Conservation (phyloP, 1,140 invertebrate genomes). For the Pogonomyrmex californicus region DNA sequence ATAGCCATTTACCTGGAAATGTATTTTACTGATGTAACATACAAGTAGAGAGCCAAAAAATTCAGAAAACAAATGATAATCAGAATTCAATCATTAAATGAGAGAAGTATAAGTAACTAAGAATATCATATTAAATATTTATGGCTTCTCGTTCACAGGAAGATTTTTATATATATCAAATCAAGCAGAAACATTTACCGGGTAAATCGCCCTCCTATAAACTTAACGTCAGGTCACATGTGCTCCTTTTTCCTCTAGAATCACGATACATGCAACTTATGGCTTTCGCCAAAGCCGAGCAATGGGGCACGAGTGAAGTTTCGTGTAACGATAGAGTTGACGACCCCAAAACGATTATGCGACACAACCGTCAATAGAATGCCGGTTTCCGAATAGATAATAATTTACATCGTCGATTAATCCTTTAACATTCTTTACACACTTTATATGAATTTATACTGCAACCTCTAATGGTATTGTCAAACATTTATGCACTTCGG, state of each 20-base stretch:
- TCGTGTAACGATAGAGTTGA: conserved; percentile 60
- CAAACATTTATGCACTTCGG: conserved; percentile 81
- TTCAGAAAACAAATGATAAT: not conserved
- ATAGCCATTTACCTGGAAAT: conserved; percentile 57
- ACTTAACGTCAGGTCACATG: conserved; percentile 74
- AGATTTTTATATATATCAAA: not conserved
- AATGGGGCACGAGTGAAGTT: conserved; percentile 37
- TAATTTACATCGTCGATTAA: conserved; percentile 69
- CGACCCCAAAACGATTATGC: conserved; percentile 53
- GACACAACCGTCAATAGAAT: conserved; percentile 41
- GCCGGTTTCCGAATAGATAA: conserved; percentile 66
- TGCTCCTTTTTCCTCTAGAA: conserved; percentile 45
- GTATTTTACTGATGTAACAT: conserved; percentile 1
- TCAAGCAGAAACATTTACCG: conserved; percentile 58
- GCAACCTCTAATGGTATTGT: conserved; percentile 83
- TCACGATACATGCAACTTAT: conserved; percentile 45
- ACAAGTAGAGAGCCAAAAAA: not conserved
- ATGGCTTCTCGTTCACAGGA: not conserved
- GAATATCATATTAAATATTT: not conserved
- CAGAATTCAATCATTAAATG: not conserved
- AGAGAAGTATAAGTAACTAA: conserved; percentile 27
- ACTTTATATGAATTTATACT: conserved; percentile 74
- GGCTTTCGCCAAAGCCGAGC: conserved; percentile 35
- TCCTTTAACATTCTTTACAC: conserved; percentile 74
- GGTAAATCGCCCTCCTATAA: conserved; percentile 73